Conservation (phyloP, 35 echinoderm and acorn worm species). For the Heliocidaris erythrogramma region DNA sequence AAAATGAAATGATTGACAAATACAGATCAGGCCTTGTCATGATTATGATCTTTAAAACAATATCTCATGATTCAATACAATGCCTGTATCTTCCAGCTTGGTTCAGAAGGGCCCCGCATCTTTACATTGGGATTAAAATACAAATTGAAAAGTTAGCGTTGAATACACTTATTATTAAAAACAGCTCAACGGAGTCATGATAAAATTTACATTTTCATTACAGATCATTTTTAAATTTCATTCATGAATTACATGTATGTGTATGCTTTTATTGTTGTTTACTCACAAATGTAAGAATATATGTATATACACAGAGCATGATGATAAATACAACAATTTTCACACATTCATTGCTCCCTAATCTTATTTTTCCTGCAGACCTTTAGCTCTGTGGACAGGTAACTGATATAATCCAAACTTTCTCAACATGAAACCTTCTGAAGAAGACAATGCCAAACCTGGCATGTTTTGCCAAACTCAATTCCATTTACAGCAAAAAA, state of each 20-base stretch:
- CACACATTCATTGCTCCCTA: not conserved
- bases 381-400: too few species aligned
- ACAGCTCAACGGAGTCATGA: not conserved
- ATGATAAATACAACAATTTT: not conserved
- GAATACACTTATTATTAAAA: slow-evolving; percentile 1
- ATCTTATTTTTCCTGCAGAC: not conserved
- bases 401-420: too few species aligned
- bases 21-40: not conserved
- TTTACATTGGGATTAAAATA: not conserved
- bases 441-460: not conserved
- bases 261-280: not conserved
- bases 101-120: not conserved
- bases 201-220: not conserved
- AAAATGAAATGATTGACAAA: not conserved
- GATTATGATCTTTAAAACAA: not conserved
- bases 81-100: not conserved
- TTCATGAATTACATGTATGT: not conserved
- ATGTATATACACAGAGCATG: not conserved
- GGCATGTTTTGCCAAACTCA: not conserved
- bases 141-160: not conserved
- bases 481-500: not conserved
- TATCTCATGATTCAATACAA: not conserved
- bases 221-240: not conserved
- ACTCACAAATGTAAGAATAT: slow-evolving; percentile 12
- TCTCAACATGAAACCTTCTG: too few species aligned